phyloP scores from a whole-genome alignment of 2,888 invertebrate species.

The Syritta pipiens region DNA sequence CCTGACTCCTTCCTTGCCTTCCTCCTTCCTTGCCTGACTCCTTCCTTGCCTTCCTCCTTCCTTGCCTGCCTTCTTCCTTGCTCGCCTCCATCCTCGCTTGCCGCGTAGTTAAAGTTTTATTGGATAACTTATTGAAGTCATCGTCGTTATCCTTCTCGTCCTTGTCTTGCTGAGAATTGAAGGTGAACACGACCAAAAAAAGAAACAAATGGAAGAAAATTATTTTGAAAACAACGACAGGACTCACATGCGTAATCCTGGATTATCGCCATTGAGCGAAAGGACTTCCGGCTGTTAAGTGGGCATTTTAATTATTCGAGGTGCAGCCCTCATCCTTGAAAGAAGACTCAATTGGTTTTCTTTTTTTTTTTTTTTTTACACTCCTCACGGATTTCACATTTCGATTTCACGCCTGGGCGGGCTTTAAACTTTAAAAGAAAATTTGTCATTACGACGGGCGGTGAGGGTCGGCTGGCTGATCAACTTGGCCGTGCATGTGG shows the following conservation, averaged over 20 bases:
- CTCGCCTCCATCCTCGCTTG: too few species aligned
- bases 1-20: too few species aligned
- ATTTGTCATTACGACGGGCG: slow-evolving; percentile 37
- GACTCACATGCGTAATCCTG: slow-evolving; percentile 22
- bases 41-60: too few species aligned
- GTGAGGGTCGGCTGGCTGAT: slow-evolving; percentile 31
- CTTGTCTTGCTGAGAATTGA: not conserved
- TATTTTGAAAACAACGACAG: too few species aligned
- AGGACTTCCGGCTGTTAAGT: slow-evolving; percentile 33
- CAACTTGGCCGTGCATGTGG: slow-evolving; percentile 24
- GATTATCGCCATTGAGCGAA: slow-evolving; percentile 29
- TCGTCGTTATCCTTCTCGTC: too few species aligned
- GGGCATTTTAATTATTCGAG: slow-evolving; percentile 42
- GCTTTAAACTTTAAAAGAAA: slow-evolving; percentile 58
- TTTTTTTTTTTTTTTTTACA: too few species aligned
- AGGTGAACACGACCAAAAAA: not conserved
- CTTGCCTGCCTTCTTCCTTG: not conserved
- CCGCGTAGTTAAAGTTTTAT: slow-evolving; percentile 43
- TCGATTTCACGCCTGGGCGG: slow-evolving; percentile 54
- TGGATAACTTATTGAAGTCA: slow-evolving; percentile 43
- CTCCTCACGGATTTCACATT: not conserved
- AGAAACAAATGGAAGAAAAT: not conserved
- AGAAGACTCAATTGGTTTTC: too few species aligned
- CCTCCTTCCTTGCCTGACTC: too few species aligned
- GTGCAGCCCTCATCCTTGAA: slow-evolving; percentile 4